Evolutionary conservation across 2,888 invertebrate species (phyloP).

Genomic region (Spilosoma lubricipeda): DNA sequence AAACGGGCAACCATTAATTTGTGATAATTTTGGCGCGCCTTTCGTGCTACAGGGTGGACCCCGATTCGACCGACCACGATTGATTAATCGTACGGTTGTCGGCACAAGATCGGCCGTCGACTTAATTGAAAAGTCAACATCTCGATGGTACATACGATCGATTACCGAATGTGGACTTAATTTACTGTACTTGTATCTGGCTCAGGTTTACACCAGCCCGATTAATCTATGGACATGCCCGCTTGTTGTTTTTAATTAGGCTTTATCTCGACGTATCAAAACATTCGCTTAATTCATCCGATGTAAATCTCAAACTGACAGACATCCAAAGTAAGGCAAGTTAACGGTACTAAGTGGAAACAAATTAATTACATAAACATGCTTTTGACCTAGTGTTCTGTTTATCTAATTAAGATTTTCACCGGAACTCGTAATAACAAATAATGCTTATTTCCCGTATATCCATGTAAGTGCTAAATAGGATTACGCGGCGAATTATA

Average conservation of each 20-base stretch:
- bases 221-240: conserved; percentile 41
- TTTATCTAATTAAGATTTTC: conserved; percentile 42
- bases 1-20: conserved; percentile 47
- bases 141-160: conserved; percentile 72
- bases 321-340: neutral
- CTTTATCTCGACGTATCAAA: conserved; percentile 35
- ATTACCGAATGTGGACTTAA: conserved; percentile 71
- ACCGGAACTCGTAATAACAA: conserved; percentile 28
- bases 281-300: conserved; percentile 21
- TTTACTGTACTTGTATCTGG: conserved; percentile 68
- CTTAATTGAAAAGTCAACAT: conserved; percentile 86
- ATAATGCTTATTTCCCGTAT: conserved; percentile 43
- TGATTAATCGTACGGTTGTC: conserved; percentile 77
- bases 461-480: conserved; percentile 55
- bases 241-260: conserved; percentile 55
- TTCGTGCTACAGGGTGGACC: conserved; percentile 39
- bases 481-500: conserved; percentile 57
- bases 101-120: conserved; percentile 70
- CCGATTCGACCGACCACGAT: conserved; percentile 55
- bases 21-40: conserved; percentile 53
- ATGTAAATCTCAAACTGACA: conserved; percentile 6
- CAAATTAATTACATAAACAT: conserved; percentile 29
- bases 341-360: conserved; percentile 9
- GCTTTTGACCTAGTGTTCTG: conserved; percentile 22
- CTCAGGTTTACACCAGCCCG: conserved; percentile 32